phyloP scores from a whole-genome alignment of 2,113 vertebrate genomes.

The Oenanthe oenanthe region DNA sequence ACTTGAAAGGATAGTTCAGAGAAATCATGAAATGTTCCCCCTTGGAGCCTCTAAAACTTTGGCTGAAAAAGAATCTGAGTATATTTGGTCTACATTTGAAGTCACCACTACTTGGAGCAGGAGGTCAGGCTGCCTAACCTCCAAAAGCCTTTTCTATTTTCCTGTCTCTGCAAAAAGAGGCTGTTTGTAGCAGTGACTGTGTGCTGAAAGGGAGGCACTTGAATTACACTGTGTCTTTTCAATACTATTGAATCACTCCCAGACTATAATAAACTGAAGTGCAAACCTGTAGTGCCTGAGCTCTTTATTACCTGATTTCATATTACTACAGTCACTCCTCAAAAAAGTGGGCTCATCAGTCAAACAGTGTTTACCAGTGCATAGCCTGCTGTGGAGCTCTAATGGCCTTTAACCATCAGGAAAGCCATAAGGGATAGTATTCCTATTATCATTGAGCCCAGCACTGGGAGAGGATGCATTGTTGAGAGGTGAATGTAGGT shows the following conservation, averaged over 20 bases:
- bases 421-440: neutral
- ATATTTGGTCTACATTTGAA: neutral
- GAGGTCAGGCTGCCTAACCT: neutral
- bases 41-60: neutral
- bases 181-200: neutral
- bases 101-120: neutral
- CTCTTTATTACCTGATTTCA: constrained; percentile 70
- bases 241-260: constrained; percentile 35
- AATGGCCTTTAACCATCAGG: constrained; percentile 52
- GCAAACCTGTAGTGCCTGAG: constrained; percentile 53
- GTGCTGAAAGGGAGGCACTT: constrained; percentile 29
- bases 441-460: neutral
- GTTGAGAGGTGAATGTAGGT: neutral
- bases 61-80: neutral
- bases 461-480: neutral
- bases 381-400: constrained; percentile 23
- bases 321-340: constrained; percentile 44
- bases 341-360: constrained; percentile 66
- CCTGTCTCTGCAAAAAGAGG: neutral
- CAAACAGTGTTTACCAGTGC: constrained; percentile 65
- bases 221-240: constrained; percentile 42
- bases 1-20: neutral
- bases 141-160: neutral
- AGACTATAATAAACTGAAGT: constrained; percentile 64
- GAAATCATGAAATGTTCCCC: neutral